phyloP scores from a whole-genome alignment of 2,797 vertebrate species.

The Pristis pectinata region DNA sequence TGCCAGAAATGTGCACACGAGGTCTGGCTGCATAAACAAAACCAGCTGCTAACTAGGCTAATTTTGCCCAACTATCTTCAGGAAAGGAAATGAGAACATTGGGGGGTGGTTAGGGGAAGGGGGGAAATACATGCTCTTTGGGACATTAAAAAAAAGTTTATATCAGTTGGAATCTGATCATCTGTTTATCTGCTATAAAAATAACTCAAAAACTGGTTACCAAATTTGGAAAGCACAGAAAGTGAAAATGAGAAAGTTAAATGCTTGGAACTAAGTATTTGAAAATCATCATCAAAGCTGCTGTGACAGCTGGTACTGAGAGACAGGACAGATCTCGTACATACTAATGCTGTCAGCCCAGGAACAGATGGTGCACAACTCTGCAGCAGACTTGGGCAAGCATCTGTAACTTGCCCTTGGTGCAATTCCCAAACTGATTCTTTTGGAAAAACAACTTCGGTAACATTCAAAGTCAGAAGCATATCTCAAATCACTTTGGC shows the following conservation, averaged over 20 bases:
- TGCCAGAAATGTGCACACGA: no score
- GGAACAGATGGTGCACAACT: not conserved
- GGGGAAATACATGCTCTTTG: not conserved
- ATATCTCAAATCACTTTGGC: not conserved
- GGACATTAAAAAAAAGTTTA: not conserved
- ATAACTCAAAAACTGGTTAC: slow-evolving; percentile 4
- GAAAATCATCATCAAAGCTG: slow-evolving; percentile 28
- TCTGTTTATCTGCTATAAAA: not conserved
- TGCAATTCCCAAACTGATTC: not conserved
- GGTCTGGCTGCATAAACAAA: no score
- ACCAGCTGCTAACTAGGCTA: no score
- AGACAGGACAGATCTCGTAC: slow-evolving; percentile 15
- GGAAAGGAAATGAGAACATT: not conserved
- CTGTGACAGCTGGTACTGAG: slow-evolving; percentile 3
- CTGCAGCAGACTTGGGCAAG: not conserved
- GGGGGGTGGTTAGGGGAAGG: not conserved
- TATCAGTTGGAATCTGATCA: slow-evolving; percentile 1
- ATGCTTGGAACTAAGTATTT: not conserved
- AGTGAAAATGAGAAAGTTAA: slow-evolving; percentile 30
- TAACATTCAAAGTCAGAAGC: not conserved
- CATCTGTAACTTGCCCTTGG: not conserved
- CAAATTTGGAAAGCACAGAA: slow-evolving; percentile 29
- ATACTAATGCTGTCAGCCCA: slow-evolving; percentile 7
- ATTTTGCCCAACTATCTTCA: not conserved
- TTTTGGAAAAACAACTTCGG: not conserved